These are phyloP conservation scores for Pyrocephalus nanus DNA, from an alignment of 2,797 vertebrate species.

Conservation along the genomic window DNA sequence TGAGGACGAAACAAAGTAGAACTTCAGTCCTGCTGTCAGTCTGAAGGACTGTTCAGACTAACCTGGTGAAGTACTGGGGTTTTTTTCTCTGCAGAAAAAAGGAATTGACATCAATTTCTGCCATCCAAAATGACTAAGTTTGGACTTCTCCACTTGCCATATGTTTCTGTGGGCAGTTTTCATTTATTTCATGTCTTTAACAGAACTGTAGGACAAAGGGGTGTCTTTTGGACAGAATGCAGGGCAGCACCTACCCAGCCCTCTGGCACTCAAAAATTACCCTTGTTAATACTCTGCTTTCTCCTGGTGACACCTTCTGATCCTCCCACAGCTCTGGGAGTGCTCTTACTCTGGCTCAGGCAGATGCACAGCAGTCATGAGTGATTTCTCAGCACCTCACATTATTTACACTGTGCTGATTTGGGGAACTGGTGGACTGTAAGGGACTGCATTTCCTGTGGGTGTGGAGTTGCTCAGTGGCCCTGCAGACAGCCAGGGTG, in stretches of 20 bases:
- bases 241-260: background rate
- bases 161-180: background rate
- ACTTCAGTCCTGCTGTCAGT: background rate
- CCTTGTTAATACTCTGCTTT: background rate
- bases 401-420: background rate
- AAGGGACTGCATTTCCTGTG: background rate
- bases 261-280: slow-evolving; percentile 31
- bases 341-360: background rate
- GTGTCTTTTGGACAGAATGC: background rate
- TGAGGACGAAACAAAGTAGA: background rate
- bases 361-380: background rate
- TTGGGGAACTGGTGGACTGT: background rate
- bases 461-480: background rate
- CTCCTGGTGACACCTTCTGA: slow-evolving; percentile 18
- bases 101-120: background rate
- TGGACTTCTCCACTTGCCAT: background rate
- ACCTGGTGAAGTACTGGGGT: background rate
- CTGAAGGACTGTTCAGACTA: background rate
- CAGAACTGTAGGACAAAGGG: background rate
- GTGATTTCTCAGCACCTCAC: slow-evolving; percentile 14
- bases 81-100: background rate
- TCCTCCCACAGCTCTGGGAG: slow-evolving; percentile 7
- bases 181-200: background rate
- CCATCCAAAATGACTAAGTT: background rate
- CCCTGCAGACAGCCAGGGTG: background rate